Evolutionary conservation across 2,888 invertebrate genomes (phyloP), one percentile per base, ranked within the genome.

Genomic region (Ophion ellenae): DNA sequence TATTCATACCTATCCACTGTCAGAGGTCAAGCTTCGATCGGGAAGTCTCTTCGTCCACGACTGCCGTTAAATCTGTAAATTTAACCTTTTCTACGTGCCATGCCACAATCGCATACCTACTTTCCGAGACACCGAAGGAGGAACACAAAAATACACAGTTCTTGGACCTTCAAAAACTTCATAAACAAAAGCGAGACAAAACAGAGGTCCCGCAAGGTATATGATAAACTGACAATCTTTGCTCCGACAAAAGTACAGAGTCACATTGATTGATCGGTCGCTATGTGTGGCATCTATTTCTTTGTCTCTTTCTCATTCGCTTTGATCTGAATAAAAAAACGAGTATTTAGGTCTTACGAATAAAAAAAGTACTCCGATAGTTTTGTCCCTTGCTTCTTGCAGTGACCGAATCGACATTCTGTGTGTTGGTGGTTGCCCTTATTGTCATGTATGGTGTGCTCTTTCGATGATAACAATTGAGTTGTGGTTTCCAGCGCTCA

Each of bases 21-120:
- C 73, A 20, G 61, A 67, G 78, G 59, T 78, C 73, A 78, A 78
- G 78, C 67, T 83, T 69, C 73, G 78, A 73, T 80, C 71, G 64
- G 40, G 73, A 81, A 81, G 74, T 81, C 66, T 81, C 17, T 40
- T 53, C 66, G 47, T 28, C 28, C 47, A 11, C 59, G 63, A 40
- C 11, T 57, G 2, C 9, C 28, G 40, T 53, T 59, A 59, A n/a
- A 28, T 64, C 20, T n/a, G n/a, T 11, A 9, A 67, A 57, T n/a
- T n/a, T 57, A 28, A 71, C 24, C 40, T 17, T 45, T n/a, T 20
- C 53, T 53, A 40, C 2, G 10, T 53, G 40, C 17, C 20, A 24
- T 70, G 69, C 45, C 11, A 28, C 32, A 47, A 67, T 17, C 10
- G 36, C 40, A 59, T 17, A 36, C 36, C 24, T 24, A 24, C 24